A percentile compares a stretch with the other conserved stretches of the same genome.
Evolutionary conservation across 2,797 vertebrate genomes (phyloP).

Genomic region (Chromis chromis): DNA sequence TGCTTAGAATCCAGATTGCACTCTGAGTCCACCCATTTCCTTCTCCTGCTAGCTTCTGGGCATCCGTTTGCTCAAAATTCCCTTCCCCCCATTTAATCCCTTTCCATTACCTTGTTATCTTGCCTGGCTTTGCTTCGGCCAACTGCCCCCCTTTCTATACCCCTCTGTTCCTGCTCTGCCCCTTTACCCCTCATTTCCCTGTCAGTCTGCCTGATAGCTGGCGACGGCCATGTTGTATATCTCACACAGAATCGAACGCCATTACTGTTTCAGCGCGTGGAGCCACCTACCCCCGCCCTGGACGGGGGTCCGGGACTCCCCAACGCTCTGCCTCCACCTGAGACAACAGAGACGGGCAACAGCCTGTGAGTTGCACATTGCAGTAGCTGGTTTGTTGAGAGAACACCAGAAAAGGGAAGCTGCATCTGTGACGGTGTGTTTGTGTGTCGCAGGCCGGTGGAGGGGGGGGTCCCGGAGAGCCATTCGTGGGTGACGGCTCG

Average conservation of each 20-base stretch:
- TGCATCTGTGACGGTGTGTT: conserved; percentile 7
- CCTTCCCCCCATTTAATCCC: conserved; percentile 27
- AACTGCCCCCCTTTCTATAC: conserved; percentile 34
- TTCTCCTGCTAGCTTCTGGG: conserved; percentile 49
- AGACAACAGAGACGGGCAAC: conserved; percentile 80
- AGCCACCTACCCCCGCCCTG: conserved; percentile 90
- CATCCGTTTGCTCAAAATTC: conserved; percentile 44
- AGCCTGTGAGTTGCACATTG: conserved; percentile 87
- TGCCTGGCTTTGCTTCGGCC: conserved; percentile 59
- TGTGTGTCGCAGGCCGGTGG: conserved; percentile 80
- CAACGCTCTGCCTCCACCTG: conserved; percentile 81
- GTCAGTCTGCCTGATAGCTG: conserved; percentile 87
- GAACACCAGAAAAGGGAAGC: background rate
- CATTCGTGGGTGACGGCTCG: conserved; percentile 95
- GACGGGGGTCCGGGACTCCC: conserved; percentile 88
- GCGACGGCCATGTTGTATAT: conserved; percentile 88
- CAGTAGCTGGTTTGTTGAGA: background rate
- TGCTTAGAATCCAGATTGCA: conserved; percentile 50
- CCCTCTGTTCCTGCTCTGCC: conserved; percentile 65
- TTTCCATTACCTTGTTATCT: conserved; percentile 45
- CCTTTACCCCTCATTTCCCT: conserved; percentile 77
- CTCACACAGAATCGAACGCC: conserved; percentile 95
- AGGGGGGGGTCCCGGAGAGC: conserved; percentile 89
- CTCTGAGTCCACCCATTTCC: conserved; percentile 48
- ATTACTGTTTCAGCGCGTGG: conserved; percentile 98